Percentiles rank a stretch among this genome's conserved stretches.
These are phyloP conservation scores for Podarcis raffonei DNA, from an alignment of 2,113 vertebrate species.

Conservation along the genomic window DNA sequence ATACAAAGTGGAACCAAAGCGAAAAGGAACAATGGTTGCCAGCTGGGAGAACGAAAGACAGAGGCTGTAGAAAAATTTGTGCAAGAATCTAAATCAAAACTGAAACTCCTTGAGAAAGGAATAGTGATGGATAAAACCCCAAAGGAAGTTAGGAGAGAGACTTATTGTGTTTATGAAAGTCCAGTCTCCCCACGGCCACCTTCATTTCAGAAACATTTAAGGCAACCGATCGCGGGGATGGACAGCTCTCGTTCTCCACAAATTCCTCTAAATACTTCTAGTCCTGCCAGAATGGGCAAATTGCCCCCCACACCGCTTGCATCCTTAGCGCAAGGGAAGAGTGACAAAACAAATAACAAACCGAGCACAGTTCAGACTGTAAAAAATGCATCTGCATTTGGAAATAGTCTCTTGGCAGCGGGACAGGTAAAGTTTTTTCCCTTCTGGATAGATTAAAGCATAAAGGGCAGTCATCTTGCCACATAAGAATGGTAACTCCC, in stretches of 20 bases:
- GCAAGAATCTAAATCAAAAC: slow-evolving; percentile 77
- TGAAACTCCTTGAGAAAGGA: slow-evolving; percentile 73
- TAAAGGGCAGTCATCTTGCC: background rate
- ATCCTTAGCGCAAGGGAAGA: slow-evolving; percentile 29
- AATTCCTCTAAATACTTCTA: slow-evolving; percentile 47
- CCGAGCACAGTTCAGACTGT: slow-evolving; percentile 33
- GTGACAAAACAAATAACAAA: slow-evolving; percentile 36
- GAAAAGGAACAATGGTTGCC: background rate
- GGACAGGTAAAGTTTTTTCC: slow-evolving; percentile 70
- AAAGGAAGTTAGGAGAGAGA: slow-evolving; percentile 81
- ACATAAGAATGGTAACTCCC: background rate
- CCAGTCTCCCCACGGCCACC: slow-evolving; percentile 73
- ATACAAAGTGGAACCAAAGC: slow-evolving; percentile 68
- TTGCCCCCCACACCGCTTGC: slow-evolving; percentile 34
- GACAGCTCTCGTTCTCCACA: background rate
- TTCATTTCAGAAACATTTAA: slow-evolving; percentile 62
- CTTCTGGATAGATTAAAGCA: background rate
- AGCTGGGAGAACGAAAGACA: background rate
- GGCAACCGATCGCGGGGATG: slow-evolving; percentile 11
- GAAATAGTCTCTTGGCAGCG: slow-evolving; percentile 52
- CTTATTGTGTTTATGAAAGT: slow-evolving; percentile 83
- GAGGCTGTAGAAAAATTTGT: slow-evolving; percentile 77
- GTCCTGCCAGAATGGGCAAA: slow-evolving; percentile 57
- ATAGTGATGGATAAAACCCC: slow-evolving; percentile 70
- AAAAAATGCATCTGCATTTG: slow-evolving; percentile 24